Evolutionary conservation across 2,113 vertebrate species (phyloP).

Genomic region (Gulo gulo): DNA sequence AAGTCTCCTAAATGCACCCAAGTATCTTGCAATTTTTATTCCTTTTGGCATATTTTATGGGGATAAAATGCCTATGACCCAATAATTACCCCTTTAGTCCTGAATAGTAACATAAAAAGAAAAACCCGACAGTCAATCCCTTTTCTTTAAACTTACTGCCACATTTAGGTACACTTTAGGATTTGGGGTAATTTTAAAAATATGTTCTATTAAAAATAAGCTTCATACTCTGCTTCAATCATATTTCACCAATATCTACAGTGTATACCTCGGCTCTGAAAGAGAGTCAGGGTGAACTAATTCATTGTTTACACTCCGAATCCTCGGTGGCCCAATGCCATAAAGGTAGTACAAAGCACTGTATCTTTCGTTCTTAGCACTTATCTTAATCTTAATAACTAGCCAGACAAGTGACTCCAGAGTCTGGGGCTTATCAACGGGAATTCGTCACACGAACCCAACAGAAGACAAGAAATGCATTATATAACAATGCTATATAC

Average conservation of each 20-base stretch:
- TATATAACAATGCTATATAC: slow-evolving; percentile 81
- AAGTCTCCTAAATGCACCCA: background rate
- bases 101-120: slow-evolving; percentile 5
- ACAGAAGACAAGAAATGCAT: slow-evolving; percentile 85
- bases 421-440: slow-evolving; percentile 87
- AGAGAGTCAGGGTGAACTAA: slow-evolving; percentile 81
- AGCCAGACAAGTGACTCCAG: slow-evolving; percentile 91
- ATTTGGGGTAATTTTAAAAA: background rate
- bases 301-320: slow-evolving; percentile 83
- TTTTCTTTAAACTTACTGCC: slow-evolving; percentile 55
- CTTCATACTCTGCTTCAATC: slow-evolving; percentile 74
- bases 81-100: slow-evolving; percentile 37
- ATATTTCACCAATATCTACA: slow-evolving; percentile 80
- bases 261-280: slow-evolving; percentile 76
- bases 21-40: background rate
- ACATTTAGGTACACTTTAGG: slow-evolving; percentile 40
- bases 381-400: slow-evolving; percentile 91
- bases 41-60: slow-evolving; percentile 34
- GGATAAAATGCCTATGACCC: rapidly evolving
- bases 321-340: slow-evolving; percentile 79
- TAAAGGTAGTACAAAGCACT: slow-evolving; percentile 81
- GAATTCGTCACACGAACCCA: slow-evolving; percentile 85
- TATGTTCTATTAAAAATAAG: slow-evolving; percentile 61
- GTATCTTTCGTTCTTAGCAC: slow-evolving; percentile 84
- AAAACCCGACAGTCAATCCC: background rate